Percentiles rank a stretch among this genome's conserved stretches.
These are phyloP conservation scores for Acridotheres tristis DNA, from an alignment of 2,797 vertebrate species.

Conservation along the genomic window DNA sequence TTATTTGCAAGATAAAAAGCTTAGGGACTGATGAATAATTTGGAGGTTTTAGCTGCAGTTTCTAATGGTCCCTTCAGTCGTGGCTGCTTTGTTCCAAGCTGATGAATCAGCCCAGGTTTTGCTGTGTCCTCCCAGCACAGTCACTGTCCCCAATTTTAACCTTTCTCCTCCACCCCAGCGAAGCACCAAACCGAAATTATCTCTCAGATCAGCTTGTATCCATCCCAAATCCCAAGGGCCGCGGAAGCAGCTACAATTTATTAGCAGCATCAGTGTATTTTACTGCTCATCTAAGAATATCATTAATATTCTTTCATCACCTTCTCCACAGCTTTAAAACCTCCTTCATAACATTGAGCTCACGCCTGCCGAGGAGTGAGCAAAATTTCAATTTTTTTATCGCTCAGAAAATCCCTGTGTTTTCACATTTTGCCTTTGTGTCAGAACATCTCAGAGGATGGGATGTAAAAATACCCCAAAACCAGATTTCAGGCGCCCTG, in stretches of 20 bases:
- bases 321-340: conserved; percentile 21
- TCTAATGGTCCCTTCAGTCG: background rate
- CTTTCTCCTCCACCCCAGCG: background rate
- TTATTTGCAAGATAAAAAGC: background rate
- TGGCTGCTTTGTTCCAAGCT: background rate
- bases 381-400: background rate
- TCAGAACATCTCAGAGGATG: background rate
- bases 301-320: conserved; percentile 50
- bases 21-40: background rate
- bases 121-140: background rate
- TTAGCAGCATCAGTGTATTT: conserved; percentile 12
- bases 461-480: background rate
- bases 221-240: background rate
- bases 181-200: background rate
- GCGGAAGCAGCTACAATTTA: conserved; percentile 13
- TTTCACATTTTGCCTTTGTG: background rate
- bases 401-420: background rate
- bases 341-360: background rate
- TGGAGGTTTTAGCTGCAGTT: background rate
- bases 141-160: background rate
- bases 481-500: background rate
- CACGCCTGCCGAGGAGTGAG: background rate
- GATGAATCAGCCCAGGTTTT: background rate
- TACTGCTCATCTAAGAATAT: conserved; percentile 6
- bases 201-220: background rate